These are phyloP conservation scores for Ceyx erithaca DNA, from an alignment of 2,797 vertebrate genomes.

Conservation along the genomic window DNA sequence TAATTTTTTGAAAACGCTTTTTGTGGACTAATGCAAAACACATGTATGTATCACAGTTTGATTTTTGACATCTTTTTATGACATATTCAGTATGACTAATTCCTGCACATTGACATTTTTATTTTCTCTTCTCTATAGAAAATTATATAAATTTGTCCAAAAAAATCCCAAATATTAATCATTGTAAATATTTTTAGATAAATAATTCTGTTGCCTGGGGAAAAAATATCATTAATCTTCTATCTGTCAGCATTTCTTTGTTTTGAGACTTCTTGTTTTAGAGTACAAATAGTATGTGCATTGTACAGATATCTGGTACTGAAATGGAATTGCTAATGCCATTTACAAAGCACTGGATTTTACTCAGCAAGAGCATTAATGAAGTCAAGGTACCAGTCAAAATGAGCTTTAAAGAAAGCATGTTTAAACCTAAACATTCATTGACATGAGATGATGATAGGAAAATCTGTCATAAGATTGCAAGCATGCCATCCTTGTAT, in stretches of 20 bases:
- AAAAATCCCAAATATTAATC: neutral
- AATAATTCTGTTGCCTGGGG: neutral
- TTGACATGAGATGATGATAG: neutral
- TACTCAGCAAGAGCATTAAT: neutral
- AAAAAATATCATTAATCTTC: neutral
- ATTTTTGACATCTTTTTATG: neutral
- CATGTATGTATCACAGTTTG: neutral
- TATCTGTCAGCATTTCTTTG: neutral
- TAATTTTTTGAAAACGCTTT: neutral
- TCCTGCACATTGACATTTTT: neutral
- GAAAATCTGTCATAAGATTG: neutral
- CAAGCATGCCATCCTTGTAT: neutral
- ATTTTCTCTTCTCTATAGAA: neutral
- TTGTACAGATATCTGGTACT: neutral
- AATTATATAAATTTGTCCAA: neutral
- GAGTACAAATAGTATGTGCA: neutral
- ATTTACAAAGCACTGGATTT: neutral
- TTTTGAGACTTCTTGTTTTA: slow-evolving; percentile 1
- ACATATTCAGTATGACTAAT: neutral
- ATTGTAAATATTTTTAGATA: neutral
- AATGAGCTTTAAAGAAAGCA: neutral
- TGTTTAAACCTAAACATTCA: neutral
- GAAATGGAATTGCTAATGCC: neutral
- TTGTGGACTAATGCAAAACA: neutral
- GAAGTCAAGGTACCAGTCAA: neutral